Base-by-base conservation (phyloP, 2,113 vertebrate species). In the Brienomyrus brachyistius region DNA sequence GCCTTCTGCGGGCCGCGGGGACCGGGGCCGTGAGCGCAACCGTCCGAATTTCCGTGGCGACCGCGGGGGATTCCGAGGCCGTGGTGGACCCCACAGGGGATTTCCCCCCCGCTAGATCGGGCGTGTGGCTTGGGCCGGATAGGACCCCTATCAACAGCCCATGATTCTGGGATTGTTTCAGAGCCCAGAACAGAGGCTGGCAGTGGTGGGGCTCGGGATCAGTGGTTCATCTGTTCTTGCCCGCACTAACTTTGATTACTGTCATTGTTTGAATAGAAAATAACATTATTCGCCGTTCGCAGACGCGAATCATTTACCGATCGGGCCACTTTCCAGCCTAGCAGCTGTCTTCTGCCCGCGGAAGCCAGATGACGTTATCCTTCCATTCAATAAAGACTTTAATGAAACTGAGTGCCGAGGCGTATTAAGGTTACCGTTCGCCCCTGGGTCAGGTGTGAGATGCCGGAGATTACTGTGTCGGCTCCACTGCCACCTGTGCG, bases 21-120 rank as follows among this genome's bases (percentile, higher is more conserved):
- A 98, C 89, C 94, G 97, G 77, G 98, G 98, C 90, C 95, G 98
- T 40, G 98, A 99, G 90, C 96, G 98, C 93, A 99, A 98, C 91
- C 94, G 98, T 56, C 97, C 98, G 86, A 98, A 97, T 92, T 99
- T 99, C 90, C 96, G 98, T 0, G 98, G 98, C 0, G 98, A 99
- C 90, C 94, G 98, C 45, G 98, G 98, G 0, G 97, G 97, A 62
- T 99, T 99, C 93, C 93, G 98, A 90, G 98, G 98, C 1, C 96
- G 98, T 0, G 98, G 98, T 48, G 97, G 97, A 0, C 96, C 95
- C 11, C 98, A 99, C n/a, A 95, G 98, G 40, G 98, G 98, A 43
- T 99, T 99, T 88, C 97, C 96, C 7, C 97, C 97, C 23, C 97
- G 97, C 70, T 99, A 96, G 94, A 85, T 13, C 27, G 47, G 3